These are phyloP conservation scores for Automeris io DNA, from an alignment of 2,888 invertebrate genomes.

Conservation along the genomic window DNA sequence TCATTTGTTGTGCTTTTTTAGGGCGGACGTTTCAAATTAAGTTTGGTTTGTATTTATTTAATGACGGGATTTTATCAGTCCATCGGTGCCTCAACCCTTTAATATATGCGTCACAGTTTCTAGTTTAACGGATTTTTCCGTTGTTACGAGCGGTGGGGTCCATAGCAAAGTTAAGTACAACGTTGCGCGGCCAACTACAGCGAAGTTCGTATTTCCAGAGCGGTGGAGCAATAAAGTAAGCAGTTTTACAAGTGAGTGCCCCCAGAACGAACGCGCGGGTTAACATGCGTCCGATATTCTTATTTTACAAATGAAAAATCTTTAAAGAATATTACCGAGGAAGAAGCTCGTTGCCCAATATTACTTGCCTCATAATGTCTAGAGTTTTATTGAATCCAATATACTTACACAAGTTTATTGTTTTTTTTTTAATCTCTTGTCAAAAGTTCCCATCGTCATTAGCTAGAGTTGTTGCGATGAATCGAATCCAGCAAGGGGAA, in stretches of 20 bases:
- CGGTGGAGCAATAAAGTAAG: conserved; percentile 60
- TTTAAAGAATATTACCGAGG: conserved; percentile 34
- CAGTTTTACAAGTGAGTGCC: conserved; percentile 64
- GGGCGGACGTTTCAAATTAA: conserved; percentile 53
- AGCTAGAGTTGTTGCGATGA: conserved; percentile 48
- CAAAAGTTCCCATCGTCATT: conserved; percentile 56
- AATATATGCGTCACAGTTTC: conserved; percentile 55
- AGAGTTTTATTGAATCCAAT: conserved; percentile 9
- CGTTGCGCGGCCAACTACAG: conserved; percentile 40
- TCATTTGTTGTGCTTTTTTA: conserved; percentile 63
- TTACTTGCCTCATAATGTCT: conserved; percentile 17
- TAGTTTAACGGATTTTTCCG: conserved; percentile 46
- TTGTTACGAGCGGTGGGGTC: conserved; percentile 29
- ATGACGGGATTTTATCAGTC: conserved; percentile 55
- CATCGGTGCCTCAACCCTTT: conserved; percentile 70
- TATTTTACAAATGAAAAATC: conserved; percentile 56
- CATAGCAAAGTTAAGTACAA: conserved; percentile 25
- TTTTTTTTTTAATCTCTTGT: conserved; percentile 38
- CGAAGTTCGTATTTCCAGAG: conserved; percentile 49
- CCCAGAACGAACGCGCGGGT: conserved; percentile 51
- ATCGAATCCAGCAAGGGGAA: conserved; percentile 51
- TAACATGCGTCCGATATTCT: conserved; percentile 54
- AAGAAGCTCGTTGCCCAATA: conserved; percentile 17
- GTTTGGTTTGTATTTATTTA: conserved; percentile 62
- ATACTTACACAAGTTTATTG: conserved; percentile 15